Evolutionary conservation across 2,113 vertebrate species (phyloP).

Genomic region (Muscicapa adusta): DNA sequence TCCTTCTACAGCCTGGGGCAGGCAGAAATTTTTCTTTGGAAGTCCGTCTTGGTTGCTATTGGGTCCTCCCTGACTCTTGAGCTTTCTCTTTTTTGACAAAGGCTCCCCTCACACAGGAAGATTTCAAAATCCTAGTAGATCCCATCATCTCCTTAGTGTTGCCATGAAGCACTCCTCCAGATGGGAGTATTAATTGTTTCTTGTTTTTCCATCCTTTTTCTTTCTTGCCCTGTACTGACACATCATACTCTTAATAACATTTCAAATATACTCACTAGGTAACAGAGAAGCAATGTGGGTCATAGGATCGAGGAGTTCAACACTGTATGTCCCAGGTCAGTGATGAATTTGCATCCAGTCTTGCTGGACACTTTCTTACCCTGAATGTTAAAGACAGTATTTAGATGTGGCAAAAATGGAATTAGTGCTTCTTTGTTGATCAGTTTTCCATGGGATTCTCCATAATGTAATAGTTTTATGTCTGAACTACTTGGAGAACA

Average conservation of each 20-base stretch:
- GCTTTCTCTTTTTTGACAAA: neutral
- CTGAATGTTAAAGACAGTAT: neutral
- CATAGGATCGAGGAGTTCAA: neutral
- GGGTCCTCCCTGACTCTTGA: neutral
- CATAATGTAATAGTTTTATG: neutral
- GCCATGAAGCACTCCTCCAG: accelerated
- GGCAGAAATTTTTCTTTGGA: neutral
- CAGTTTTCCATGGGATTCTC: neutral
- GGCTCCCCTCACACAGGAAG: neutral
- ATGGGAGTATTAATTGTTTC: neutral
- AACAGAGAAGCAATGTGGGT: neutral
- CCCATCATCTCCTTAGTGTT: neutral
- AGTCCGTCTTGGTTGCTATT: neutral
- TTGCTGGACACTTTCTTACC: neutral
- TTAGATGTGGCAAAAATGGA: neutral
- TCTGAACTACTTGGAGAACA: neutral
- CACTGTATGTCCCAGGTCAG: neutral
- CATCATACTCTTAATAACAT: neutral
- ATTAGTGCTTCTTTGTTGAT: neutral
- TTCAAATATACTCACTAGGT: neutral
- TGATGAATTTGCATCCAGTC: neutral
- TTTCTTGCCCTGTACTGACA: neutral
- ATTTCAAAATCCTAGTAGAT: neutral
- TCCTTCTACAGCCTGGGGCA: neutral
- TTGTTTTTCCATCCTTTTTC: neutral